Evolutionary conservation across 2,888 invertebrate species (phyloP), one percentile per base, ranked within the genome.

Genomic region (Geophilus truncorum): DNA sequence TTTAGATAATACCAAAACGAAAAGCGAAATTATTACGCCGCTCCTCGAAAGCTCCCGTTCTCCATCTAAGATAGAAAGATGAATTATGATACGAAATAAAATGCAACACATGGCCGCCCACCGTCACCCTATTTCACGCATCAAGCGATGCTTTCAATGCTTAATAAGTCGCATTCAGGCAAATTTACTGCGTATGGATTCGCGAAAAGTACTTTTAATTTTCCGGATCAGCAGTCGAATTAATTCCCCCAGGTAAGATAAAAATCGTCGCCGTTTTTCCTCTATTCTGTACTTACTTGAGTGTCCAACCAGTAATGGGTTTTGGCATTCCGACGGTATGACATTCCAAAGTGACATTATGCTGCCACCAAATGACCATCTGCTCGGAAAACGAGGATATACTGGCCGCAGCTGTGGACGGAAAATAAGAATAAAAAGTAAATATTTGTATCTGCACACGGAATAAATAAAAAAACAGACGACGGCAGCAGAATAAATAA

Each of bases 351-450:
- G 77, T 80, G 21, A 81, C 21, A 30, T 81, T 81, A 18, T 34
- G 51, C 62, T 80, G 80, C 81, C 81, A 81, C 78, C 62, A 80
- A 57, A 70, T 18, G n/a, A 80, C 30, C 36, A 81, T 28, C 21
- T 40, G 57, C 28, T 51, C 75, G 15, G 81, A 81, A 80, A 81
- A 81, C 30, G 81, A 32, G n/a, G 81, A 80, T 34, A 81, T 80
- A 62, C 78, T 70, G 15, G 81, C 81, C 10, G 45, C 78, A 78
- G 81, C 81, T 81, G 77, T 40, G 45, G 32, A 62, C 7, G 25
- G 70, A 23, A 40, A n/a, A 76, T n/a, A n/a, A n/a, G n/a, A 81
- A 75, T 18, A 28, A 28, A 25, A 32, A 21, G n/a, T n/a, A 34
- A 21, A 4, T 75, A 1, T n/a, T 23, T 75, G 18, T 30, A 75